Evolutionary conservation across 1,140 invertebrate species (phyloP), one percentile per base, ranked within the genome.

Genomic region (Drosophila repleta): DNA sequence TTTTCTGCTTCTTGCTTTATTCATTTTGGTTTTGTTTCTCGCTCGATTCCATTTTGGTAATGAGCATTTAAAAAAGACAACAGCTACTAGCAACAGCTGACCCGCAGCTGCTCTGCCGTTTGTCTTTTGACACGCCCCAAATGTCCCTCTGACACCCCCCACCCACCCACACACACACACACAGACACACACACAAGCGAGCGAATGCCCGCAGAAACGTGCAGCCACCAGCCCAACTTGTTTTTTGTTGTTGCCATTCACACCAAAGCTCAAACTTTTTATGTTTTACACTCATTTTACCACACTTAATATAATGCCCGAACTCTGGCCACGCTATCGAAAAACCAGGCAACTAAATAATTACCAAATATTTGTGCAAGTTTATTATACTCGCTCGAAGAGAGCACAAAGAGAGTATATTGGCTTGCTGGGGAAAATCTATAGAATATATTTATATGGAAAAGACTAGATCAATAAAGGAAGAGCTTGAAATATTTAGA

Each of bases 351-450:
- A 84, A 79, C 82, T 79, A 88, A 80, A 87, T 87, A 87, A 87
- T 87, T 88, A 83, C 71, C 83, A 87, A 87, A 87, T 87, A 87
- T 87, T 87, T 87, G 75, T 39, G 52, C 35, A 82, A 79, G 71
- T 82, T 88, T 43, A 17, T 43, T 43, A 17, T 35, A 11, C 32
- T 13, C 29, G 29, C 29, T 32, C 32, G 3, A 10, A 35, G 3
- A 11, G 10, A 3, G 32, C 32, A 35, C 32, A 35, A 35, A 35
- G 10, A 13, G 32, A 13, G 32, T 35, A 35, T 35, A 11, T 35
- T 35, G 11, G 32, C 11, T 35, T 2, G 11, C 11, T 35, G 1
- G 32, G 0, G 32, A 29, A 1, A 29, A 0, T 29, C 24, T 26
- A 26, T 26, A 26, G n/a, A n/a, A n/a, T 26, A 26, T 26, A 5